Conservation (phyloP, 2,888 invertebrate genomes). For the Schrankia costaestrigalis region DNA sequence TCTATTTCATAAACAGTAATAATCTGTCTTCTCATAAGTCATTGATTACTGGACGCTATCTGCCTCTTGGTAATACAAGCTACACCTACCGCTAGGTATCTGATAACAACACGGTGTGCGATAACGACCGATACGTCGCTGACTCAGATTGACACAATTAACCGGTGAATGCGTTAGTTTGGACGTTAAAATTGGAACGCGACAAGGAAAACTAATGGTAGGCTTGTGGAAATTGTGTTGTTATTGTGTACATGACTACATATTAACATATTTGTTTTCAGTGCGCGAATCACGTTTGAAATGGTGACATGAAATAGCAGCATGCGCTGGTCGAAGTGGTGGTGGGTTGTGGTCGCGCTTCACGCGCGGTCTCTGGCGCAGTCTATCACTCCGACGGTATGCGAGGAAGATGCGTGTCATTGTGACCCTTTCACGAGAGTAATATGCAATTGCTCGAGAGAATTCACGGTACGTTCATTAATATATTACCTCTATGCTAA, state of each 20-base stretch:
- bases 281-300: constrained; percentile 41
- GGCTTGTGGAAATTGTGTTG: too few species aligned
- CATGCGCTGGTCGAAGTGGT: constrained; percentile 65
- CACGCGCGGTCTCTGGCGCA: constrained; percentile 48
- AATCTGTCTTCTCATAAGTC: too few species aligned
- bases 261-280: constrained; percentile 31
- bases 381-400: constrained; percentile 59
- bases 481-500: too few species aligned
- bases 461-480: constrained; percentile 59
- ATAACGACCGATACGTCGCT: constrained; percentile 62
- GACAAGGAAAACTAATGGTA: too few species aligned
- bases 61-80: constrained; percentile 13
- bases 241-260: constrained; percentile 1
- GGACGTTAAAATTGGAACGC: constrained; percentile 8
- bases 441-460: constrained; percentile 78
- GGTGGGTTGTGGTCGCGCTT: constrained; percentile 54
- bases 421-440: constrained; percentile 81
- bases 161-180: constrained; percentile 28
- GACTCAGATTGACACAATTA: constrained; percentile 56
- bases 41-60: constrained; percentile 17
- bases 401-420: constrained; percentile 77
- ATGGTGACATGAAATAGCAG: constrained; percentile 69
- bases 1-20: too few species aligned
- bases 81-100: constrained; percentile 46
- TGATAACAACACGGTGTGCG: constrained; percentile 64